phyloP scores from a whole-genome alignment of 2,113 vertebrate species.

The Ammodytes marinus region DNA sequence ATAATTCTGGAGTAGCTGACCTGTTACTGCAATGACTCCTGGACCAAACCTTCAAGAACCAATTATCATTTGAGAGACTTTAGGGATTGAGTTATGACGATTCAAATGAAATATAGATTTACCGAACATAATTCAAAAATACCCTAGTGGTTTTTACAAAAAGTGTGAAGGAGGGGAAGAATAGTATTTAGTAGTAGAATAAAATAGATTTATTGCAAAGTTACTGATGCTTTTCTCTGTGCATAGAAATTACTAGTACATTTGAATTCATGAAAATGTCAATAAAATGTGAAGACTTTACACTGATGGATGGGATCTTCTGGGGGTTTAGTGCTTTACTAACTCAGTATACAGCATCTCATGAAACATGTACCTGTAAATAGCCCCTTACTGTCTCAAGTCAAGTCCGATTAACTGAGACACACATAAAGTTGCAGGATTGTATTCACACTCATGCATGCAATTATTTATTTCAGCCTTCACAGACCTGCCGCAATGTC shows the following conservation, averaged over 20 bases:
- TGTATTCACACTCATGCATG: slow-evolving; percentile 1
- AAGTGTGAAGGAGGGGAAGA: background rate
- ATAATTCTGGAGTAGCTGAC: slow-evolving; percentile 6
- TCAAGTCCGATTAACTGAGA: background rate
- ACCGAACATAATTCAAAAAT: slow-evolving; percentile 1
- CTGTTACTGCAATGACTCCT: background rate
- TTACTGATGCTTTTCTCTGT: slow-evolving; percentile 3
- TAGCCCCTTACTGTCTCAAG: background rate
- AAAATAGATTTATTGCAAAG: background rate
- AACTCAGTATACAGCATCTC: slow-evolving; percentile 1
- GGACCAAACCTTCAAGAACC: slow-evolving; percentile 7
- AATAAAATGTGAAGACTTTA: background rate
- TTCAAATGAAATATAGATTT: slow-evolving; percentile 6
- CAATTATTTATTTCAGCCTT: slow-evolving; percentile 18
- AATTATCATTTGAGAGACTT: slow-evolving; percentile 17
- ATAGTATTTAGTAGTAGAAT: background rate
- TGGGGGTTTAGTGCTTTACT: slow-evolving; percentile 21
- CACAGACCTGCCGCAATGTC: background rate
- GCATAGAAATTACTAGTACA: background rate
- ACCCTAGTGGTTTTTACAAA: slow-evolving; percentile 1
- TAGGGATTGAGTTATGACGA: background rate
- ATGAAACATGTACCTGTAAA: slow-evolving; percentile 19
- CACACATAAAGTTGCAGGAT: background rate
- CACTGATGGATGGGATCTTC: background rate
- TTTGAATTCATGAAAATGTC: background rate